Conservation (phyloP, 2,113 vertebrate species). For the Ctenodactylus gundi region DNA sequence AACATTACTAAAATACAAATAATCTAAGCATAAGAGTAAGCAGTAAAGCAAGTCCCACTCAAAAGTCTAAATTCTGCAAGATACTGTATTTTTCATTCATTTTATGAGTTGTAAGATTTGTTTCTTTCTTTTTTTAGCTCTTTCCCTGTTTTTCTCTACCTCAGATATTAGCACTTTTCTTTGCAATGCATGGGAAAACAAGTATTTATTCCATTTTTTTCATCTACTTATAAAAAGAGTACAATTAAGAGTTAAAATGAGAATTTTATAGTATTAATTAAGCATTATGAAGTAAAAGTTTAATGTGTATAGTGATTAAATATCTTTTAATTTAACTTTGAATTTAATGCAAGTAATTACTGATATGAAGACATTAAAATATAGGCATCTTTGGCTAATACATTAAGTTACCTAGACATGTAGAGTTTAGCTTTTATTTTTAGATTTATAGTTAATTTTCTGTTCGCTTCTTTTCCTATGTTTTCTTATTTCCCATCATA, state of each 20-base stretch:
- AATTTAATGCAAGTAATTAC: no score
- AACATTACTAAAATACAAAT: neutral
- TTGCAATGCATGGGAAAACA: rapidly evolving
- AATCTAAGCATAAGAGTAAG: neutral
- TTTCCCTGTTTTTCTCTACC: neutral
- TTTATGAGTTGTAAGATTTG: neutral
- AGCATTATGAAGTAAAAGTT: neutral
- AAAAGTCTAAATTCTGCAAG: neutral
- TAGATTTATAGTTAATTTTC: neutral
- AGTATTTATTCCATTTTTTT: neutral
- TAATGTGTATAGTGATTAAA: neutral
- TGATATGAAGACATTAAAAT: no score
- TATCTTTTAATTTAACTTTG: neutral
- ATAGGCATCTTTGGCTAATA: neutral
- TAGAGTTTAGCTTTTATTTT: neutral
- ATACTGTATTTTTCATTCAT: neutral
- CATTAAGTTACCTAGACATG: neutral
- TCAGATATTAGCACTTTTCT: rapidly evolving
- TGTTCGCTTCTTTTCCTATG: rapidly evolving
- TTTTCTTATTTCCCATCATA: neutral
- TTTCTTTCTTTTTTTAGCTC: neutral
- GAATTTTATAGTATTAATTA: neutral
- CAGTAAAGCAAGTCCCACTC: neutral
- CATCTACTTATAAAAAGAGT: neutral
- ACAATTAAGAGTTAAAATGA: neutral